Conservation (phyloP, 2,113 vertebrate genomes). For the Arizona elegans region DNA sequence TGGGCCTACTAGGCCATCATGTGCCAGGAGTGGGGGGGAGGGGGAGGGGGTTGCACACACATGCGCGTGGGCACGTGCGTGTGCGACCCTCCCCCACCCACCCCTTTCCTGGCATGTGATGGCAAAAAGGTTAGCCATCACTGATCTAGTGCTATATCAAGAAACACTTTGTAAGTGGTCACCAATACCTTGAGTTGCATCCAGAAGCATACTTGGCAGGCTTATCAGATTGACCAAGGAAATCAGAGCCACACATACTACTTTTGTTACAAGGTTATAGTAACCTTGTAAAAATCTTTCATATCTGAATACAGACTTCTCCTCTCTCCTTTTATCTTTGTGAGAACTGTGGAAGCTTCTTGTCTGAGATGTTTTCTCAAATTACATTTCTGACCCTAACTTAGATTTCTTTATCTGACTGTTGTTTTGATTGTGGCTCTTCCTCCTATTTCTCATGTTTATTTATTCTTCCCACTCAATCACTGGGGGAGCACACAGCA, state of each 20-base stretch:
- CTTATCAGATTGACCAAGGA: background rate
- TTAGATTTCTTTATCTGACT: background rate
- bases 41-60: no score
- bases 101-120: no score
- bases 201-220: background rate
- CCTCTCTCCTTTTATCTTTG: background rate
- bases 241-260: background rate
- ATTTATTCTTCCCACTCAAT: background rate
- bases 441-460: background rate
- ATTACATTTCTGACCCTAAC: background rate
- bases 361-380: background rate
- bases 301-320: background rate
- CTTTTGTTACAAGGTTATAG: background rate
- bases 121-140: no score
- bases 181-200: background rate
- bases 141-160: background rate
- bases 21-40: no score
- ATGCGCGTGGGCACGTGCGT: no score
- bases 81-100: no score
- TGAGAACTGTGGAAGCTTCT: background rate
- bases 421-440: background rate
- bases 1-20: no score
- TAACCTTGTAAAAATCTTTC: background rate
- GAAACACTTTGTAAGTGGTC: background rate
- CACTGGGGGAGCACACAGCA: background rate